phyloP scores from a whole-genome alignment of 2,113 vertebrate species.

The Chitala chitala region DNA sequence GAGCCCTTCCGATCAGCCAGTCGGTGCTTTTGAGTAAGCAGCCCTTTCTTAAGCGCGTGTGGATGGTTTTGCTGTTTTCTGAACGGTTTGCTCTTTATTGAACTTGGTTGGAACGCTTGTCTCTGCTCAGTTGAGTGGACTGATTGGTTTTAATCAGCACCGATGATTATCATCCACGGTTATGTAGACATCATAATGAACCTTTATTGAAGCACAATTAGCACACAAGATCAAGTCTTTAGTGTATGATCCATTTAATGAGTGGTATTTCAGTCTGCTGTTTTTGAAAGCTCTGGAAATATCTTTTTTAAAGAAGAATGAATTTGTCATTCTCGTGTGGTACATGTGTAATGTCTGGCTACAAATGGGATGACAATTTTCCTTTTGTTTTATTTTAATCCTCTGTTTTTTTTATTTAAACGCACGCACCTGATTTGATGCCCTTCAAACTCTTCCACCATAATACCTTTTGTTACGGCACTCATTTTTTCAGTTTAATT shows the following conservation, averaged over 20 bases:
- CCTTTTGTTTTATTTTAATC: too few species aligned
- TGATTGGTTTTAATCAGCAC: neutral
- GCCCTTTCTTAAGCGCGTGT: neutral
- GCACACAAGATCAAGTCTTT: neutral
- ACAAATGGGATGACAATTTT: neutral
- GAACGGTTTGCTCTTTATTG: neutral
- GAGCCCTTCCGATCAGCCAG: neutral
- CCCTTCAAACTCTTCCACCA: neutral
- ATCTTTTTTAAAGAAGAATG: neutral
- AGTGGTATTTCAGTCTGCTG: neutral
- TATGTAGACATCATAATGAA: neutral
- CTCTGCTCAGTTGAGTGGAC: neutral
- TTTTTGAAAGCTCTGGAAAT: neutral
- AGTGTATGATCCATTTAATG: too few species aligned
- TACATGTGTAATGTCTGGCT: neutral
- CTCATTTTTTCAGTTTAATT: neutral
- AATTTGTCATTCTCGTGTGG: neutral
- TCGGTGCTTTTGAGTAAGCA: neutral
- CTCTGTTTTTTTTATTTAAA: neutral
- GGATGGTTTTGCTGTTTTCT: neutral
- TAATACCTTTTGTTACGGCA: neutral
- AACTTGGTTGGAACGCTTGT: neutral
- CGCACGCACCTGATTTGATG: neutral
- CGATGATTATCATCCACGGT: neutral
- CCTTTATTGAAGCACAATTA: conserved; percentile 13